Evolutionary conservation across 2,888 invertebrate species (phyloP), one percentile per base, ranked within the genome.

Genomic region (Phasia obesa): DNA sequence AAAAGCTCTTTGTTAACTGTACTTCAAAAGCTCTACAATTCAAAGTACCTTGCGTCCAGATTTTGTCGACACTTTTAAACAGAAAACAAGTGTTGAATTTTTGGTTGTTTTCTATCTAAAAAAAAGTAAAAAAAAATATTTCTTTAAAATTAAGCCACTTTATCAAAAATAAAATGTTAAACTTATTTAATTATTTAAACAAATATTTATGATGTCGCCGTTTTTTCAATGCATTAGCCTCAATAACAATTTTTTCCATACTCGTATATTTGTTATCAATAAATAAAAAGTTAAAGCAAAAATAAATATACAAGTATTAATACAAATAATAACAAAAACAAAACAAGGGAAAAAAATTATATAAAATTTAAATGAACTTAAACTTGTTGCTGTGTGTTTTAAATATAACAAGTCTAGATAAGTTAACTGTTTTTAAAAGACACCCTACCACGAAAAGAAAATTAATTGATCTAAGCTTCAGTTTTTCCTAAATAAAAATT

Each of bases 381-480:
- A 64, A 74, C 74, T 74, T 55, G 64, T 55, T 74, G 53, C 31
- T 62, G 49, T 25, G 60, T 51, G 47, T 47, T 71, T 59, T 49
- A 15, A 35, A 55, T 57, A 19, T 57, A 44, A 15, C 42, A 42
- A 6, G 7, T 21, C n/a, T 11, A 49, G 42, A 31, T 27, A 53
- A 67, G 19, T 19, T 15, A 55, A 19, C 15, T 27, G 42, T 31
- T 21, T 47, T 6, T 6, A 38, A 35, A 35, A 23, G 4, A 3
- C 23, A 38, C 67, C 67, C 67, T 53, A 67, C 23, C 15, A 38
- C 13, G 0, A 11, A 11, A 38, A 15, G 15, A 15, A 31, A 9
- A 31, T 6, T 7, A 6, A 31, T 1, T 31, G 6, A 31, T 31
- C n/a, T n/a, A n/a, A n/a, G n/a, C n/a, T n/a, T n/a, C n/a, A n/a